Conservation (phyloP, 2,113 vertebrate species). For the Argyrosomus japonicus region DNA sequence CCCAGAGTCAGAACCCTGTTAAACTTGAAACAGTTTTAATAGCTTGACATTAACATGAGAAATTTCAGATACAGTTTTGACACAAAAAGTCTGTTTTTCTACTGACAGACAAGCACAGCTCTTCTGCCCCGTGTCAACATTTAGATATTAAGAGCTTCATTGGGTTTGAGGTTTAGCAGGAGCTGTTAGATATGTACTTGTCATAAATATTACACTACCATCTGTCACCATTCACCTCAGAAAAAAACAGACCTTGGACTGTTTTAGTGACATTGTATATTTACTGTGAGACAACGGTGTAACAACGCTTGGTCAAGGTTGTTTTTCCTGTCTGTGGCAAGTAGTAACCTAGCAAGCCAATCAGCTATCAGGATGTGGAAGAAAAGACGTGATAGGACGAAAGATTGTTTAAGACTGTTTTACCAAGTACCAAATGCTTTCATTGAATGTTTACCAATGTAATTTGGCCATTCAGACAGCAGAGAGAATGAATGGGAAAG, state of each 20-base stretch:
- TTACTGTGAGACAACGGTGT: constrained; percentile 40
- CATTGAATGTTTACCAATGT: not conserved
- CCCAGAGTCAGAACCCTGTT: not conserved
- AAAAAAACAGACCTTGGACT: constrained; percentile 35
- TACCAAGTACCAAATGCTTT: not conserved
- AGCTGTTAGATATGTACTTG: constrained; percentile 13
- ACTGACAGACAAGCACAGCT: not conserved
- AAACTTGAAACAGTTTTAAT: not conserved
- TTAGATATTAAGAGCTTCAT: constrained; percentile 30
- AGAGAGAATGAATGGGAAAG: not conserved
- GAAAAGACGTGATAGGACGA: not conserved
- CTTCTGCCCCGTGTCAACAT: not conserved
- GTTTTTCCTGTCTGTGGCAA: constrained; percentile 20
- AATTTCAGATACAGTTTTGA: not conserved
- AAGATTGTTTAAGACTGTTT: constrained; percentile 8
- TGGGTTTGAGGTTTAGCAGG: constrained; percentile 27
- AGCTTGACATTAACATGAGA: not conserved
- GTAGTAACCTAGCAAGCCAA: constrained; percentile 15
- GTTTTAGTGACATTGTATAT: constrained; percentile 35
- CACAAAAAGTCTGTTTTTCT: constrained; percentile 11
- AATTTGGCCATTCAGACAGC: constrained; percentile 11
- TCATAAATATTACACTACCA: constrained; percentile 29
- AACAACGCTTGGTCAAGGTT: constrained; percentile 32
- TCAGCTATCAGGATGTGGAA: constrained; percentile 16
- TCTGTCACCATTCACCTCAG: constrained; percentile 30